These are phyloP conservation scores for Hirudinaria manillensis DNA, from an alignment of 2,888 invertebrate genomes.

Conservation along the genomic window DNA sequence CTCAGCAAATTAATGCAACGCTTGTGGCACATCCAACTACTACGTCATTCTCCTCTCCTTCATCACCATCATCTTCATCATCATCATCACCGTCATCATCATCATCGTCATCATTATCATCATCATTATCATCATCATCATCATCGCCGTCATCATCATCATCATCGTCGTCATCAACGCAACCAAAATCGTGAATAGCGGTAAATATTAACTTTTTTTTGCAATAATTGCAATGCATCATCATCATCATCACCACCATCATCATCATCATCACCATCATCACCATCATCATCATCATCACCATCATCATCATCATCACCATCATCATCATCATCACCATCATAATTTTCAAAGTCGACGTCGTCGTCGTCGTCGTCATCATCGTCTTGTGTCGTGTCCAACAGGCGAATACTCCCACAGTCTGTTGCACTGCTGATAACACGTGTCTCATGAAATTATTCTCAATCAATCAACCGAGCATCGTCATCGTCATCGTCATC, in stretches of 20 bases:
- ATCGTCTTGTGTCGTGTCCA: too few species aligned
- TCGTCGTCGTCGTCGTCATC: background rate
- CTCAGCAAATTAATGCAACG: too few species aligned
- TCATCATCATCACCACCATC: conserved; percentile 19
- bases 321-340: conserved; percentile 14
- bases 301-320: conserved; percentile 18
- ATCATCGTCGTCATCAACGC: conserved; percentile 3
- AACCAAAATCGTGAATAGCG: conserved; percentile 1
- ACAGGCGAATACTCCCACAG: too few species aligned
- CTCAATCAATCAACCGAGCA: too few species aligned
- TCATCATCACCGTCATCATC: conserved; percentile 6
- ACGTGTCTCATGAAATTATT: too few species aligned
- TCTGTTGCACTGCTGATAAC: too few species aligned
- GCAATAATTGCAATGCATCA: background rate
- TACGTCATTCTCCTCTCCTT: conserved; percentile 1
- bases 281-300: conserved; percentile 19
- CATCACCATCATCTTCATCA: conserved; percentile 20
- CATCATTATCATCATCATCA: background rate
- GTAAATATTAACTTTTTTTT: background rate
- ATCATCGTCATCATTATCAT: background rate
- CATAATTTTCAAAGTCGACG: background rate
- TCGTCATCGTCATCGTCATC: too few species aligned
- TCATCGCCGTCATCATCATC: conserved; percentile 14
- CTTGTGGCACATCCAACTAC: too few species aligned
- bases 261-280: conserved; percentile 21